Evolutionary conservation across 2,113 vertebrate species (phyloP).

Genomic region (Laticauda colubrina): DNA sequence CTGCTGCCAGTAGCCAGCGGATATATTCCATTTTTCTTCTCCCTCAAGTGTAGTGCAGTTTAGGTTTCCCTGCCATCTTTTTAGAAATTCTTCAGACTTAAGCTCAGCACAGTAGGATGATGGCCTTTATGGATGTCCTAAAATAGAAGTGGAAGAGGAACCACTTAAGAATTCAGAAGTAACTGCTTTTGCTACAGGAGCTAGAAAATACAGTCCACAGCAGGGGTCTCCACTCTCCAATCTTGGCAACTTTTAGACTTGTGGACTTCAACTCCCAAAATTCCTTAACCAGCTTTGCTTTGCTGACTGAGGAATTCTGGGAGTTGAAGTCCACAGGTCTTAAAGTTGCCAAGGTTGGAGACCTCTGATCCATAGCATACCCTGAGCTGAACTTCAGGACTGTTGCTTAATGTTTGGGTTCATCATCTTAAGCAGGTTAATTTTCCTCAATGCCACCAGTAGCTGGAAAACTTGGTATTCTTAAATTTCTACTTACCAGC

Average conservation of each 20-base stretch:
- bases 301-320: too few relatives aligned
- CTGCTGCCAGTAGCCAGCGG: conserved; percentile 83
- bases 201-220: neutral
- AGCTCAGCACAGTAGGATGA: conserved; percentile 10
- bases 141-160: neutral
- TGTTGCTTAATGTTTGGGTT: neutral
- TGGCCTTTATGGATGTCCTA: neutral
- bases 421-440: neutral
- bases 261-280: too few relatives aligned
- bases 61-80: conserved; percentile 77
- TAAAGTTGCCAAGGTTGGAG: too few relatives aligned
- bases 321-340: too few relatives aligned
- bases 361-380: neutral
- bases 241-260: too few relatives aligned
- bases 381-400: neutral
- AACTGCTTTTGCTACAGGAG: neutral
- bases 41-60: conserved; percentile 78
- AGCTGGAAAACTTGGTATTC: neutral
- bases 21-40: conserved; percentile 91
- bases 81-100: conserved; percentile 40
- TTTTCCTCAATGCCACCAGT: neutral
- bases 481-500: neutral
- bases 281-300: too few relatives aligned
- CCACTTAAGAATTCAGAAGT: neutral
- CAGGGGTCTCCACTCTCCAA: too few relatives aligned